Conservation (phyloP, 2,797 vertebrate genomes). For the Scomberomorus guttatus region DNA sequence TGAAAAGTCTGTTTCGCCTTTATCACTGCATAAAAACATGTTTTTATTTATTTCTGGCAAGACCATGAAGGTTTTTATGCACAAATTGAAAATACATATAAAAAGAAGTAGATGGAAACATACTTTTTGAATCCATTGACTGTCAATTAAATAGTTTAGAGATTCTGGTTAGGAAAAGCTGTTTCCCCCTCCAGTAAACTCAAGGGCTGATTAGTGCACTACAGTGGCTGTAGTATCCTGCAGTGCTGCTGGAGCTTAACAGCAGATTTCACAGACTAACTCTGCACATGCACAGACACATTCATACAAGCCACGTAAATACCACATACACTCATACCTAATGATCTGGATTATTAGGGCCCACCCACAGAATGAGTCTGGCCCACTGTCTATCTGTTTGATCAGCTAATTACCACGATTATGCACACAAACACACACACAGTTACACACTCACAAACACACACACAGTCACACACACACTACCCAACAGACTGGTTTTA, state of each 20-base stretch:
- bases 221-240: background rate
- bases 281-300: conserved; percentile 12
- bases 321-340: conserved; percentile 46
- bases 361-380: conserved; percentile 51
- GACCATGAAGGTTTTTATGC: background rate
- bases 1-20: background rate
- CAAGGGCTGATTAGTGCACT: background rate
- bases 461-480: background rate
- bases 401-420: conserved; percentile 78
- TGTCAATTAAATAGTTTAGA: background rate
- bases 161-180: background rate
- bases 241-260: conserved; percentile 26
- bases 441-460: conserved; percentile 24
- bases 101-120: background rate
- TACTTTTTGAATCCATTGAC: background rate
- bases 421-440: conserved; percentile 21
- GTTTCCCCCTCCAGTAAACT: background rate
- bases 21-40: background rate
- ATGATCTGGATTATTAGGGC: conserved; percentile 71
- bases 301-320: conserved; percentile 27
- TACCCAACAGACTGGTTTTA: conserved; percentile 34
- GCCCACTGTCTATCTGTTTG: conserved; percentile 72
- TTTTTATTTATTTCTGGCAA: background rate
- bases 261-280: conserved; percentile 17
- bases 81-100: background rate